phyloP scores from a whole-genome alignment of 2,888 invertebrate species.

The Smittia sp. region DNA sequence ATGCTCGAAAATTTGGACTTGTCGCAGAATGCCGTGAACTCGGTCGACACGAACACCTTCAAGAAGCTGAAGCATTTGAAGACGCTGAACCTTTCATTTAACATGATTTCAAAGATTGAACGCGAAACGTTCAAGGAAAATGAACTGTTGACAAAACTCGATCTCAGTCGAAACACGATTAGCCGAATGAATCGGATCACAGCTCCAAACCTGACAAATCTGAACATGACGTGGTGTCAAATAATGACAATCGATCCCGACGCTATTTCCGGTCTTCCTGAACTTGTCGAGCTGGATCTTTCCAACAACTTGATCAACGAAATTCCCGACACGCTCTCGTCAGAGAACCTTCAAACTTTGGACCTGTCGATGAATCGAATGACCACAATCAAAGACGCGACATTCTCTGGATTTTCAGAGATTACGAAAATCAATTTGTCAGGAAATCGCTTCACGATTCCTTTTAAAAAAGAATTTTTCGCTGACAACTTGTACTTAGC shows the following conservation, averaged over 20 bases:
- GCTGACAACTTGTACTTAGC: conserved; percentile 59
- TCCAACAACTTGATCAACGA: conserved; percentile 64
- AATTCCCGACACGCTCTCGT: conserved; percentile 62
- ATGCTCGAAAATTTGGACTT: conserved; percentile 62
- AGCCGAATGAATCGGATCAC: conserved; percentile 59
- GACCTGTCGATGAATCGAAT: conserved; percentile 60
- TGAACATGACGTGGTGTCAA: conserved; percentile 68
- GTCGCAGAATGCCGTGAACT: conserved; percentile 64
- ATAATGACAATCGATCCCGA: conserved; percentile 59
- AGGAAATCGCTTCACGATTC: conserved; percentile 67
- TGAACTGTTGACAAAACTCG: conserved; percentile 60
- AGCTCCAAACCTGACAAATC: conserved; percentile 58
- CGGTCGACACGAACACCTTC: conserved; percentile 62
- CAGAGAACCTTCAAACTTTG: conserved; percentile 60
- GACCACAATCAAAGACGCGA: conserved; percentile 60
- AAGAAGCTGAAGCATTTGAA: conserved; percentile 58
- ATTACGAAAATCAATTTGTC: conserved; percentile 63
- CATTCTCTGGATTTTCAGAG: conserved; percentile 62
- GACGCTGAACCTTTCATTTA: conserved; percentile 67
- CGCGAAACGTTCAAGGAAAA: conserved; percentile 61
- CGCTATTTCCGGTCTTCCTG: conserved; percentile 60
- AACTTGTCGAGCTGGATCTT: conserved; percentile 61
- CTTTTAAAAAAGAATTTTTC: conserved; percentile 61
- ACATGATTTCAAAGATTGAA: conserved; percentile 62
- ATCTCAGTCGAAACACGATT: conserved; percentile 65